Percentiles rank a stretch among this genome's conserved stretches.
phyloP scores from a whole-genome alignment of 2,888 invertebrate species.

The Siphonodentalium dalli region DNA sequence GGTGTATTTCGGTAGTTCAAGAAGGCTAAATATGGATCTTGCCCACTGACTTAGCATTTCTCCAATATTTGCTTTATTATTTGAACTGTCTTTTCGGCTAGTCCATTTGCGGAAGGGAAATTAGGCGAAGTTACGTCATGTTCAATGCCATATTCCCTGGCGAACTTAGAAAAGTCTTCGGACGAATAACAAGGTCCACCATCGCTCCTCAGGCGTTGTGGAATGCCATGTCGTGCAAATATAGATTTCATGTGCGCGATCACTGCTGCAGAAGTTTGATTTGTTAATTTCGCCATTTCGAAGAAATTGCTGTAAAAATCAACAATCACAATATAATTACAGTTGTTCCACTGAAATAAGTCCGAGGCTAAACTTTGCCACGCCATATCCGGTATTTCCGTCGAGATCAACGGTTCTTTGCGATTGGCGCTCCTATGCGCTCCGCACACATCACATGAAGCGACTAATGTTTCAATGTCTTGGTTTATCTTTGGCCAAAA shows the following conservation, averaged over 20 bases:
- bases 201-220: slow-evolving; percentile 2
- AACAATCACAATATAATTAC: slow-evolving; percentile 18
- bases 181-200: slow-evolving; percentile 3
- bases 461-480: slow-evolving; percentile 26
- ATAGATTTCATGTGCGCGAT: slow-evolving; percentile 6
- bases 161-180: background rate
- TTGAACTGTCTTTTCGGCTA: background rate
- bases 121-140: background rate
- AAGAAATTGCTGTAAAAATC: slow-evolving; percentile 24
- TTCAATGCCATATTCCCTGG: background rate
- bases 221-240: slow-evolving; percentile 9
- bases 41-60: background rate
- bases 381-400: slow-evolving; percentile 21
- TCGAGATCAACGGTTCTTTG: slow-evolving; percentile 28
- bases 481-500: slow-evolving; percentile 30
- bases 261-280: background rate
- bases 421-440: slow-evolving; percentile 20
- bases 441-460: slow-evolving; percentile 17
- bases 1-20: slow-evolving; percentile 4
- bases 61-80: background rate
- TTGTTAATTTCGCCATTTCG: slow-evolving; percentile 15
- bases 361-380: slow-evolving; percentile 31
- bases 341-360: slow-evolving; percentile 22
- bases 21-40: slow-evolving; percentile 1
- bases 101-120: background rate